These are phyloP conservation scores for Desoria tigrina DNA, from an alignment of 2,888 invertebrate species.

Conservation along the genomic window DNA sequence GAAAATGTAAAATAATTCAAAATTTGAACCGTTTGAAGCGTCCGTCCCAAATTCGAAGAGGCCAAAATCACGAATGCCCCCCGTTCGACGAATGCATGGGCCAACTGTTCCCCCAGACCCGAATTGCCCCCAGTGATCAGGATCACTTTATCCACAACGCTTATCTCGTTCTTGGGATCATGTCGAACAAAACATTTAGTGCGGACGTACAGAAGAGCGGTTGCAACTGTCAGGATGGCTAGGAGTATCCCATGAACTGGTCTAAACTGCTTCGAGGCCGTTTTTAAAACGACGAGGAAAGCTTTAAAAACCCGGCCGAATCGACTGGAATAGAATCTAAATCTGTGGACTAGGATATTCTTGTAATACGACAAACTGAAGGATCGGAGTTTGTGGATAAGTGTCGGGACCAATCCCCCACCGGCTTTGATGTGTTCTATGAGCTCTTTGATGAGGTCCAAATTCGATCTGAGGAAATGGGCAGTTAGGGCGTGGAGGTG, in stretches of 20 bases:
- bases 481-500: neutral
- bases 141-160: neutral
- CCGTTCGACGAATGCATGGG: constrained; percentile 4
- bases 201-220: neutral
- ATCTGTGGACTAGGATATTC: neutral
- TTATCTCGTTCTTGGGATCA: neutral
- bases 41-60: neutral
- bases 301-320: no score
- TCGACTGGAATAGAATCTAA: no score
- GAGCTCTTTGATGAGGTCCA: neutral
- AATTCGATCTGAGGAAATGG: neutral
- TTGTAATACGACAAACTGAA: neutral
- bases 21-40: constrained; percentile 8
- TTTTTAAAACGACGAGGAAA: neutral
- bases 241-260: neutral
- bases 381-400: neutral
- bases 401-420: neutral
- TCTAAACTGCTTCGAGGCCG: neutral
- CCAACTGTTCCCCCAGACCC: constrained; percentile 11
- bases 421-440: neutral
- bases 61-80: constrained; percentile 10
- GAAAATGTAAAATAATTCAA: no score
- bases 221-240: neutral
- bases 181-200: neutral
- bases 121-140: constrained; percentile 12